Conservation (phyloP, 2,888 invertebrate species). For the Anorthoa munda region DNA sequence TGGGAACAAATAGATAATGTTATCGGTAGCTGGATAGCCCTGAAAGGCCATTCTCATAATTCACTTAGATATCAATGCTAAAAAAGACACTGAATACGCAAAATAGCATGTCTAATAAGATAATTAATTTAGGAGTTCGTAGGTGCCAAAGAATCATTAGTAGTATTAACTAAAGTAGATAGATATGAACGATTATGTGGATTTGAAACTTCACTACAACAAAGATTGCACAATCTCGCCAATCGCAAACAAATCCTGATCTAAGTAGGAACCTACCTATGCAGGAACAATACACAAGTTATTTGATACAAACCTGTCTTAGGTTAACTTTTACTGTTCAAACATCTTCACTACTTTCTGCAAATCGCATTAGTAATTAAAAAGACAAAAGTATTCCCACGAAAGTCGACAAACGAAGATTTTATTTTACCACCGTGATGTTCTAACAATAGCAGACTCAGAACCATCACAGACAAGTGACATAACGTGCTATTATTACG, state of each 20-base stretch:
- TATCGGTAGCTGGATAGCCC: constrained; percentile 20
- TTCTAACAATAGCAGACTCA: constrained; percentile 21
- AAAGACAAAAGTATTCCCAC: constrained; percentile 46
- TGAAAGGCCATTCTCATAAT: neutral
- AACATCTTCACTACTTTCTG: constrained; percentile 36
- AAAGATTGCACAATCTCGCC: neutral
- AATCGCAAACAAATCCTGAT: neutral
- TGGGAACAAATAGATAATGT: constrained; percentile 36
- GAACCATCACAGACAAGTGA: constrained; percentile 12
- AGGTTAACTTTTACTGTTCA: constrained; percentile 41
- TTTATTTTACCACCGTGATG: constrained; percentile 31
- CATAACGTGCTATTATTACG: constrained; percentile 33
- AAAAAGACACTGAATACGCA: neutral
- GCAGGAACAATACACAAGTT: neutral
- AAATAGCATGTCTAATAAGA: neutral
- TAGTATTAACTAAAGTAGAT: neutral
- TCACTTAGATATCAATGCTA: neutral
- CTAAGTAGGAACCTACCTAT: neutral
- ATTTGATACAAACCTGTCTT: constrained; percentile 12
- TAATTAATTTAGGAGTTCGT: neutral
- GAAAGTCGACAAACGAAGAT: constrained; percentile 52
- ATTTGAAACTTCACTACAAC: neutral
- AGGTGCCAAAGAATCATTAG: neutral
- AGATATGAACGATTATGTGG: neutral
- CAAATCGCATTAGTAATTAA: constrained; percentile 20